Percentiles rank a stretch among this genome's conserved stretches.
Conservation (phyloP, 2,888 invertebrate species). For the Lamellibrachia columna region DNA sequence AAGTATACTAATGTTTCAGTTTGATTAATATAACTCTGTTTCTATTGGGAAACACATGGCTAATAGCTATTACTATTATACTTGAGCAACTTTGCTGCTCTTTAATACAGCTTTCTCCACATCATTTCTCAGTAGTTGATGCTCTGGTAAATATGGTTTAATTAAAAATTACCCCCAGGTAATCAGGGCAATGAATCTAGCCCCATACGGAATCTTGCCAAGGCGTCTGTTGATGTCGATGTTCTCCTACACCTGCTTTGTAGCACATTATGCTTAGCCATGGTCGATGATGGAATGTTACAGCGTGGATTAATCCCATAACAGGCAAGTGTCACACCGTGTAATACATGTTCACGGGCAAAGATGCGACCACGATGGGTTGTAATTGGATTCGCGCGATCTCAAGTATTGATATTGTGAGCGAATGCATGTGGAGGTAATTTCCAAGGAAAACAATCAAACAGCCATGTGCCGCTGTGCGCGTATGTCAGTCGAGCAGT, state of each 20-base stretch:
- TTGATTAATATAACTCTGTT: not conserved
- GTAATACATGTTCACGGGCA: not conserved
- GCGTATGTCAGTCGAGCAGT: not conserved
- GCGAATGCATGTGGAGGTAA: conserved; percentile 10
- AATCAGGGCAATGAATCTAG: not conserved
- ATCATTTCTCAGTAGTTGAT: not conserved
- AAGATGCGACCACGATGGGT: not conserved
- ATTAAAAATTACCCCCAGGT: not conserved
- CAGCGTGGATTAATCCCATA: not conserved
- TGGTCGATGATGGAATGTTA: not conserved
- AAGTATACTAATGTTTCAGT: not conserved
- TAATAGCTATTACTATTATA: not conserved
- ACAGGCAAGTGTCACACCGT: conserved; percentile 2
- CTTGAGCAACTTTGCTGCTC: not conserved
- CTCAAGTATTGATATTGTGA: conserved; percentile 16
- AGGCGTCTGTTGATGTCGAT: not conserved
- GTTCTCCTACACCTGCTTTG: not conserved
- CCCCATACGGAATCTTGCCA: not conserved
- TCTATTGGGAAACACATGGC: no score
- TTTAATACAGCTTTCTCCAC: not conserved
- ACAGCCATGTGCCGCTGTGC: not conserved
- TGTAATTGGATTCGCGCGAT: conserved; percentile 5
- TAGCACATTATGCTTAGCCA: not conserved
- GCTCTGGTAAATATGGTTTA: not conserved
- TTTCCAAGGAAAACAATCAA: conserved; percentile 16